Conservation (phyloP, 2,888 invertebrate genomes). For the Tricholauxania praeusta region DNA sequence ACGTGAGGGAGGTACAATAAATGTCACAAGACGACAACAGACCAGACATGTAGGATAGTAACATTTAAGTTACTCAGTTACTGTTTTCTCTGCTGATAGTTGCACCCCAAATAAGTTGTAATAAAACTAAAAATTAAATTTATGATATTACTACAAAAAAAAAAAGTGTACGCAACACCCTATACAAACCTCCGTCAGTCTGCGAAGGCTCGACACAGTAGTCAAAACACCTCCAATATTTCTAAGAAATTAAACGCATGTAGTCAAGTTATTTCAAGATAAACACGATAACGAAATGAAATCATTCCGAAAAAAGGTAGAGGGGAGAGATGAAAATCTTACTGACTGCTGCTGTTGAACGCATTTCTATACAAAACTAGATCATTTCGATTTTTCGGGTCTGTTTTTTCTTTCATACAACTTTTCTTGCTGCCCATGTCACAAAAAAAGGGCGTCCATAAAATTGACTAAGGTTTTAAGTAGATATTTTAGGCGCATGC, state of each 20-base stretch:
- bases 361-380: constrained; percentile 15
- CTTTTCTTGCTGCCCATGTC: too few relatives aligned
- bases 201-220: constrained; percentile 16
- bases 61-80: not conserved
- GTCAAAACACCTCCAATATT: constrained; percentile 33
- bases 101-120: constrained; percentile 12
- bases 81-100: constrained; percentile 18
- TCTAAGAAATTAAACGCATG: constrained; percentile 34
- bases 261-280: constrained; percentile 22
- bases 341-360: constrained; percentile 2
- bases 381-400: not conserved
- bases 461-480: not conserved
- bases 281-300: not conserved
- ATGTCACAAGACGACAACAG: too few relatives aligned
- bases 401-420: too few relatives aligned
- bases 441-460: not conserved
- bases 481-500: constrained; percentile 19
- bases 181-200: not conserved
- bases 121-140: constrained; percentile 11
- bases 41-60: not conserved
- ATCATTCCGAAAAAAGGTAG: too few relatives aligned
- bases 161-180: constrained; percentile 28
- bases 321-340: not conserved
- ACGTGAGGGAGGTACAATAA: too few relatives aligned
- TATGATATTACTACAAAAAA: constrained; percentile 10